Percentiles rank a stretch among this genome's conserved stretches.
phyloP scores from a whole-genome alignment of 2,888 invertebrate species.

The Chymomyza amoena region DNA sequence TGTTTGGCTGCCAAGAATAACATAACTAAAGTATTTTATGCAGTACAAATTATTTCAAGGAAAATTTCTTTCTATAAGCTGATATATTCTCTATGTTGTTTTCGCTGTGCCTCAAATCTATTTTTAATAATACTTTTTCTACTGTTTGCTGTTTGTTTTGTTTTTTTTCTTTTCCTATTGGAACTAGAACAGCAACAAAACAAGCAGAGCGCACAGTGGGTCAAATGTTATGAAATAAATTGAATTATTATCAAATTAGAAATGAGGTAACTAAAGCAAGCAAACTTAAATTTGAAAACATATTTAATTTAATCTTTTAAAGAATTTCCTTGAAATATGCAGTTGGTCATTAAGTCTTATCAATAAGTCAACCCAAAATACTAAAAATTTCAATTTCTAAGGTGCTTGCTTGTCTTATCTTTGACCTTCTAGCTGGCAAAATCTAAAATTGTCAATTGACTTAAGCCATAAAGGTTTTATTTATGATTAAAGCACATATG shows the following conservation, averaged over 20 bases:
- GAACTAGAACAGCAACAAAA: slow-evolving; percentile 35
- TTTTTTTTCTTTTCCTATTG: slow-evolving; percentile 40
- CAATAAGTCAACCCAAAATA: slow-evolving; percentile 11
- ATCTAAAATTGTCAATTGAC: neutral
- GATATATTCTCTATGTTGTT: slow-evolving; percentile 13
- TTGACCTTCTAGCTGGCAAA: neutral
- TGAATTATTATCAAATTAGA: neutral
- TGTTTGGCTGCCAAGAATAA: neutral
- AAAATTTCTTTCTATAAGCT: slow-evolving; percentile 16
- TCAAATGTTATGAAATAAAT: slow-evolving; percentile 13
- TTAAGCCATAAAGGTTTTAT: neutral
- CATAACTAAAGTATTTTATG: slow-evolving; percentile 17
- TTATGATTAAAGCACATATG: neutral
- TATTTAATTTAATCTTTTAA: slow-evolving; percentile 10
- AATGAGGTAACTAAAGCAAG: too few relatives aligned
- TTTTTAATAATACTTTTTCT: slow-evolving; percentile 54
- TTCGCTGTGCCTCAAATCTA: slow-evolving; percentile 46
- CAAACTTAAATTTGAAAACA: slow-evolving; percentile 20
- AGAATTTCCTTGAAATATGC: neutral
- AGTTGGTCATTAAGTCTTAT: slow-evolving; percentile 19
- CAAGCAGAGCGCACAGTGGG: slow-evolving; percentile 46
- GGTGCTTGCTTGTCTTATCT: neutral
- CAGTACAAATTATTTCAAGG: slow-evolving; percentile 32
- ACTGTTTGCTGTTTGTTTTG: slow-evolving; percentile 29
- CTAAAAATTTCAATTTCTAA: slow-evolving; percentile 15